Evolutionary conservation across 2,797 vertebrate genomes (phyloP).

Genomic region (Allobates femoralis): DNA sequence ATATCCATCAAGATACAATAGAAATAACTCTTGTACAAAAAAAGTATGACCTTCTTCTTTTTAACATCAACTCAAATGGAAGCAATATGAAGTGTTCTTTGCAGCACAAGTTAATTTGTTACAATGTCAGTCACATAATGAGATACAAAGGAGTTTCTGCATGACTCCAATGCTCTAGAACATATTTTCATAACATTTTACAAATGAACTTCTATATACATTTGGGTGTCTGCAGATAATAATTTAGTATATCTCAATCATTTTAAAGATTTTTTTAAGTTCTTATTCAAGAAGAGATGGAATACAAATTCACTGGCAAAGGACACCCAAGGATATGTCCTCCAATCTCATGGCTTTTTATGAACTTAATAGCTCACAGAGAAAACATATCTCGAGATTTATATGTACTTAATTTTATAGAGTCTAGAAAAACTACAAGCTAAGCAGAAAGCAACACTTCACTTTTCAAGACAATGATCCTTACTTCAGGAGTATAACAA

Average conservation of each 20-base stretch:
- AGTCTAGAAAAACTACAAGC: no score
- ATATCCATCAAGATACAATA: constrained; percentile 70
- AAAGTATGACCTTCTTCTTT: constrained; percentile 65
- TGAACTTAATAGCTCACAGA: neutral
- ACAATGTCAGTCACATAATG: constrained; percentile 62
- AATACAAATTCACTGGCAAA: constrained; percentile 30
- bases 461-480: no score
- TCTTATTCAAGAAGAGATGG: constrained; percentile 7
- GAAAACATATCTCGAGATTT: constrained; percentile 19
- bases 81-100: constrained; percentile 52
- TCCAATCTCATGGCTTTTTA: constrained; percentile 20
- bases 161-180: constrained; percentile 35
- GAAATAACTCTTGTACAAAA: constrained; percentile 68
- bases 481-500: no score
- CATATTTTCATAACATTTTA: constrained; percentile 47
- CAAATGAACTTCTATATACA: constrained; percentile 25
- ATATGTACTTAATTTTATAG: constrained; percentile 28
- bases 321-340: constrained; percentile 18
- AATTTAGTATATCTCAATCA: constrained; percentile 13
- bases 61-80: constrained; percentile 63
- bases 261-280: constrained; percentile 21
- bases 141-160: constrained; percentile 51
- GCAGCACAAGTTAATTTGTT: constrained; percentile 63
- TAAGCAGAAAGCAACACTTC: no score
- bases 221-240: constrained; percentile 24